These are phyloP conservation scores for Otus sunia DNA, from an alignment of 2,113 vertebrate species.

Conservation along the genomic window DNA sequence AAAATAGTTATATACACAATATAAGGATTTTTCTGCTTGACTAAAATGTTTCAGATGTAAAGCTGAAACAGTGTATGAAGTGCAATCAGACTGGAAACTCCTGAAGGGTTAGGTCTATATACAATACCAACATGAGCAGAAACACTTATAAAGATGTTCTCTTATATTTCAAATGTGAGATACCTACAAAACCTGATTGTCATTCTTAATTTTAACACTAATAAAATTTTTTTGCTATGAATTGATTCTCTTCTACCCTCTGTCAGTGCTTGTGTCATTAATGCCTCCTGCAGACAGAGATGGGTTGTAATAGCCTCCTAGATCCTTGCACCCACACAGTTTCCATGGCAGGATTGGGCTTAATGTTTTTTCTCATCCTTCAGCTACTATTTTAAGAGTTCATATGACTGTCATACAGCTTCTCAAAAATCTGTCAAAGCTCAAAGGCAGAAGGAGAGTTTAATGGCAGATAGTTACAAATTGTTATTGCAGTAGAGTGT, in stretches of 20 bases:
- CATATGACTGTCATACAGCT: slow-evolving; percentile 23
- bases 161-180: background rate
- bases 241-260: background rate
- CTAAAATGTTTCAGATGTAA: background rate
- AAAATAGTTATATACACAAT: background rate
- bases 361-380: background rate
- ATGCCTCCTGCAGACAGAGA: slow-evolving; percentile 21
- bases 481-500: background rate
- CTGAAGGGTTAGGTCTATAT: background rate
- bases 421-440: slow-evolving; percentile 29
- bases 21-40: background rate
- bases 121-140: background rate
- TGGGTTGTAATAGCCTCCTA: background rate
- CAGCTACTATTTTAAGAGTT: slow-evolving; percentile 35
- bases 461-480: background rate
- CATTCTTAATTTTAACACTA: background rate
- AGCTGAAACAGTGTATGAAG: slow-evolving; percentile 26
- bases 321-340: background rate
- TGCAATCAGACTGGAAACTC: slow-evolving; percentile 10
- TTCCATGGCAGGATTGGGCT: background rate
- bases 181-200: background rate
- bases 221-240: background rate
- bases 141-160: background rate
- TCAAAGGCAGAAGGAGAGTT: background rate
- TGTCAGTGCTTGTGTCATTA: background rate